phyloP scores from a whole-genome alignment of 2,113 vertebrate genomes.

The Rhagologus leucostigma region DNA sequence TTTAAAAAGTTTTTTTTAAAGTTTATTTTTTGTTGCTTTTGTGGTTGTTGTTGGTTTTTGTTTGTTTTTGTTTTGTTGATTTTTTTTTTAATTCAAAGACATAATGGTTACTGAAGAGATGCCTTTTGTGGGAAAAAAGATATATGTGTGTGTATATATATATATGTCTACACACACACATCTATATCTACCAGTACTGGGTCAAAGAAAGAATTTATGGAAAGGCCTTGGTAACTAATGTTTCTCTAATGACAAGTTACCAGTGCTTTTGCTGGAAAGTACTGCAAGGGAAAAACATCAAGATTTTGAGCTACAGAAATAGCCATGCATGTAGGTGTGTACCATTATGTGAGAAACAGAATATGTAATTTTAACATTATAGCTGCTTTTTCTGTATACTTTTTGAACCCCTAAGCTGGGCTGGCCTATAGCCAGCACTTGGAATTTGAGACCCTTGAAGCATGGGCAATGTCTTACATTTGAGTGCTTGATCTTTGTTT shows the following conservation, averaged over 20 bases:
- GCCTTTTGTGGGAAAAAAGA: neutral
- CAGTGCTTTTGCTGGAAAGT: neutral
- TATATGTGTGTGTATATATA: neutral
- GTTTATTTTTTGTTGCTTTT: neutral
- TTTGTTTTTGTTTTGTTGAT: rapidly evolving
- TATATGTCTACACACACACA: neutral
- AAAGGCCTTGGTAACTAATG: neutral
- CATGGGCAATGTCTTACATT: rapidly evolving
- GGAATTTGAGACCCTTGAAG: neutral
- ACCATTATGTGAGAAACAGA: neutral
- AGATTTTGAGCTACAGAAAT: neutral
- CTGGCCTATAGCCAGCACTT: neutral
- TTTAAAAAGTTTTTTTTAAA: no score
- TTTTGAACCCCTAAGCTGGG: neutral
- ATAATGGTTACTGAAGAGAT: conserved; percentile 17
- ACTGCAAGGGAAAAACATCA: neutral
- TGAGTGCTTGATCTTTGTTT: neutral
- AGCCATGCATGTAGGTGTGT: neutral
- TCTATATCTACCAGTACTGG: neutral
- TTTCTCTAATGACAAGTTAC: neutral
- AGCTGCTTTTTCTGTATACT: neutral
- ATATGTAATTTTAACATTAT: neutral
- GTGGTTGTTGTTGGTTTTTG: neutral
- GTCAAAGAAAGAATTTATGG: neutral
- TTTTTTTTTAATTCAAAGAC: neutral